phyloP scores from a whole-genome alignment of 2,888 invertebrate species.

The Ophion costatus region DNA sequence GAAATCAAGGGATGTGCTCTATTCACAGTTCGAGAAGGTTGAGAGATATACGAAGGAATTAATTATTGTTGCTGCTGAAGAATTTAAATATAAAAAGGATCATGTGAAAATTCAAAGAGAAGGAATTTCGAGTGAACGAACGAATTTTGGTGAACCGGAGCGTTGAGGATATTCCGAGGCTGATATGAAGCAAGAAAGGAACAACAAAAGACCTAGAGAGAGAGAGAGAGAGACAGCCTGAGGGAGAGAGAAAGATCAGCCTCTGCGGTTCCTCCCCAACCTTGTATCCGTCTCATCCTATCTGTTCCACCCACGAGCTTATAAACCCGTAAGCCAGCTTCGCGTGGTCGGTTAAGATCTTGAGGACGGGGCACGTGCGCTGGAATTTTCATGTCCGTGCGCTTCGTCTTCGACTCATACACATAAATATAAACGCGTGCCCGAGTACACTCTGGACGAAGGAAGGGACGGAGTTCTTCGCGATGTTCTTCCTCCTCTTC shows the following conservation, averaged over 20 bases:
- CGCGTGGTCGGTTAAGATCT: conserved; percentile 34
- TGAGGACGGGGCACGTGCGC: conserved; percentile 49
- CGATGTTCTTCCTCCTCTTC: conserved; percentile 4
- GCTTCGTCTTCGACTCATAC: conserved; percentile 21
- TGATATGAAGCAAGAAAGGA: too few species aligned
- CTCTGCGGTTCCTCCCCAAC: conserved; percentile 72
- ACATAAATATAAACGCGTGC: background rate
- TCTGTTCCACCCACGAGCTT: conserved; percentile 75
- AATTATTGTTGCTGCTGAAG: too few species aligned
- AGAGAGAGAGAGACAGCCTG: conserved; percentile 46
- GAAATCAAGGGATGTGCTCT: too few species aligned
- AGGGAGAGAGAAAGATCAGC: conserved; percentile 52
- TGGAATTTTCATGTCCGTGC: conserved; percentile 40
- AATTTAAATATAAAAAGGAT: too few species aligned
- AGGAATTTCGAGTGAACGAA: background rate
- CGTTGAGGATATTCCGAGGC: conserved; percentile 10
- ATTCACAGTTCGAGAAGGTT: too few species aligned
- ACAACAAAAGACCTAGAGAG: background rate
- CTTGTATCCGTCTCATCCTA: conserved; percentile 74
- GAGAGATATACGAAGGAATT: too few species aligned
- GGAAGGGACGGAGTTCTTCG: conserved; percentile 15
- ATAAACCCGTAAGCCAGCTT: conserved; percentile 42
- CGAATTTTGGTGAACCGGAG: conserved; percentile 5
- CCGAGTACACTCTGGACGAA: background rate
- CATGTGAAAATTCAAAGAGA: conserved; percentile 19